Evolutionary conservation across 2,888 invertebrate genomes (phyloP).

Genomic region (Aphodius sticticus): DNA sequence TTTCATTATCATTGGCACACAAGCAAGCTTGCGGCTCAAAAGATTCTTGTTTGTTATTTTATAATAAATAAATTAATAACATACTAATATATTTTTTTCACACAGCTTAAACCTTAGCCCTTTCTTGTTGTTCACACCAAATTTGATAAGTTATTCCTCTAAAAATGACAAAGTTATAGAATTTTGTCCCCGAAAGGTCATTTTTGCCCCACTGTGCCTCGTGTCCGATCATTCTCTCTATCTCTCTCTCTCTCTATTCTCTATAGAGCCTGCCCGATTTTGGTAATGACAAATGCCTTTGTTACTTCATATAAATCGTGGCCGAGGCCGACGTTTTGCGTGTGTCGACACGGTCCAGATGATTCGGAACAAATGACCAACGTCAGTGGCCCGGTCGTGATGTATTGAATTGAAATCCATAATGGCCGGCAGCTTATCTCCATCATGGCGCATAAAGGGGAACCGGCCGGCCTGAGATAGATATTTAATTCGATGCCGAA

Average conservation of each 20-base stretch:
- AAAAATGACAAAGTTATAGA: too few relatives aligned
- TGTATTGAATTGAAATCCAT: constrained; percentile 32
- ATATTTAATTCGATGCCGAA: background rate
- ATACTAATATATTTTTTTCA: too few relatives aligned
- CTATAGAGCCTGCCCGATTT: constrained; percentile 44
- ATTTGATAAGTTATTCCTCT: too few relatives aligned
- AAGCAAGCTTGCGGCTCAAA: too few relatives aligned
- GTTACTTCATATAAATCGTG: constrained; percentile 55
- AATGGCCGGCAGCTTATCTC: constrained; percentile 20
- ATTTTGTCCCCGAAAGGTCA: too few relatives aligned
- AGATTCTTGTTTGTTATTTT: too few relatives aligned
- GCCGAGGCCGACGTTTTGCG: constrained; percentile 55
- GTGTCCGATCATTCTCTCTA: constrained; percentile 33
- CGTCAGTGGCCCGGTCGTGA: constrained; percentile 41
- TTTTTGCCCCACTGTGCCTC: constrained; percentile 20
- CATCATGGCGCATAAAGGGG: constrained; percentile 23
- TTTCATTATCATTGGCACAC: too few relatives aligned
- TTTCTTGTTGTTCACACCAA: too few relatives aligned
- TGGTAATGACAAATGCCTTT: constrained; percentile 59
- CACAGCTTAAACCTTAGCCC: too few relatives aligned
- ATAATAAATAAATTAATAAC: too few relatives aligned
- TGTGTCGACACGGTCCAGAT: constrained; percentile 57
- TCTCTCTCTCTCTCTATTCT: constrained; percentile 5
- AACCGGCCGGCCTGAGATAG: background rate
- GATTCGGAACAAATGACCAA: constrained; percentile 56